Percentiles rank a stretch among this genome's conserved stretches.
phyloP scores from a whole-genome alignment of 2,888 invertebrate species.

The Ethmia dodecea region DNA sequence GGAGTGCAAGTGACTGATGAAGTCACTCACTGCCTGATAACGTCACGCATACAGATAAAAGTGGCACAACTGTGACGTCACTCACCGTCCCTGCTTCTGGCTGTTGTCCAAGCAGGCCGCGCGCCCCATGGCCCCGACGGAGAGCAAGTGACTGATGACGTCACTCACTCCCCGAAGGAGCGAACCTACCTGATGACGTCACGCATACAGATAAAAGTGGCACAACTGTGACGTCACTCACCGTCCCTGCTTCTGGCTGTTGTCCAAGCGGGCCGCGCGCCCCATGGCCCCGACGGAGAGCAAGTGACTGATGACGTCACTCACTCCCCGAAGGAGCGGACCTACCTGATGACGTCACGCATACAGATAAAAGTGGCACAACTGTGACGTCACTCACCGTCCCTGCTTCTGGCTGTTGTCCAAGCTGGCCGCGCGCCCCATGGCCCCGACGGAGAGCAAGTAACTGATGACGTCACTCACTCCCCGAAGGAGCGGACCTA shows the following conservation, averaged over 20 bases:
- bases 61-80: too few species aligned
- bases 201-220: too few species aligned
- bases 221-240: constrained; percentile 78
- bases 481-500: too few species aligned
- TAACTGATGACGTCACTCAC: constrained; percentile 81
- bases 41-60: too few species aligned
- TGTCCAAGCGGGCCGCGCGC: constrained; percentile 83
- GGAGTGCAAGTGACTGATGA: constrained; percentile 84
- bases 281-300: constrained; percentile 84
- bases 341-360: too few species aligned
- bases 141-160: constrained; percentile 83
- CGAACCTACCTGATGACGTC: constrained; percentile 76
- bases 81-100: constrained; percentile 53
- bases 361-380: too few species aligned
- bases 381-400: constrained; percentile 38
- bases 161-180: too few species aligned
- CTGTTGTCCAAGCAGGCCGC: constrained; percentile 52
- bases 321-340: too few species aligned
- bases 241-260: constrained; percentile 87
- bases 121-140: constrained; percentile 79
- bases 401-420: constrained; percentile 49
- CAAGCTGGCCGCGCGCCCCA: constrained; percentile 70
- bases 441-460: constrained; percentile 83
- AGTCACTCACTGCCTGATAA: constrained; percentile 78
- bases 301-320: constrained; percentile 84